A percentile compares a stretch with the other conserved stretches of the same genome.
phyloP scores from a whole-genome alignment of 2,113 vertebrate genomes.

The Mesocricetus auratus region DNA sequence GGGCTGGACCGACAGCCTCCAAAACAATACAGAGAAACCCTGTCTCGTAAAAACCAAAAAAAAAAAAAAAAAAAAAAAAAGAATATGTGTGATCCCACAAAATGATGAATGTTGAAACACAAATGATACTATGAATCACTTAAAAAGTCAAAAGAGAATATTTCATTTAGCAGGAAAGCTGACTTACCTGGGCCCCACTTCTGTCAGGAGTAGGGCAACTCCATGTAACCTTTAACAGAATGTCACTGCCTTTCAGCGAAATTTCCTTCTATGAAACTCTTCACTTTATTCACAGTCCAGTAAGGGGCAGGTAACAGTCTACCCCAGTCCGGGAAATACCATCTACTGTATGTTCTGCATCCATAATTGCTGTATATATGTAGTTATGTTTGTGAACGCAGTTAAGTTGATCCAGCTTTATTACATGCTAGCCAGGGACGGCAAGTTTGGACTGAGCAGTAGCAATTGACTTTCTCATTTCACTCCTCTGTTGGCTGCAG shows the following conservation, averaged over 20 bases:
- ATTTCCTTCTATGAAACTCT: neutral
- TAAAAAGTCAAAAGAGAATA: neutral
- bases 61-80: too few species aligned
- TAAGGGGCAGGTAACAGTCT: neutral
- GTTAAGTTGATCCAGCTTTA: neutral
- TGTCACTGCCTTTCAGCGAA: neutral
- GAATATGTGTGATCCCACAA: neutral
- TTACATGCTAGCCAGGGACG: neutral
- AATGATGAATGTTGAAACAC: neutral
- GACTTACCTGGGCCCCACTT: neutral
- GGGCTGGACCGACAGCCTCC: too few species aligned
- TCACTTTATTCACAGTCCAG: neutral
- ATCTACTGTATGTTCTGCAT: neutral
- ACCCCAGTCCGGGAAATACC: neutral
- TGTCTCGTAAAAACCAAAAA: too few species aligned
- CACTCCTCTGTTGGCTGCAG: neutral
- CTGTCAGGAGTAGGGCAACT: neutral
- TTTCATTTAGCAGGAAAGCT: neutral
- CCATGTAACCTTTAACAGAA: neutral
- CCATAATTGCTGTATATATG: accelerated
- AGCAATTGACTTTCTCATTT: neutral
- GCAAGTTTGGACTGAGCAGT: neutral
- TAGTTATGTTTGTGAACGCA: neutral
- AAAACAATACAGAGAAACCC: too few species aligned
- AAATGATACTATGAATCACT: neutral